Evolutionary conservation across 2,888 invertebrate genomes (phyloP).

Genomic region (Stenodera caucasica): DNA sequence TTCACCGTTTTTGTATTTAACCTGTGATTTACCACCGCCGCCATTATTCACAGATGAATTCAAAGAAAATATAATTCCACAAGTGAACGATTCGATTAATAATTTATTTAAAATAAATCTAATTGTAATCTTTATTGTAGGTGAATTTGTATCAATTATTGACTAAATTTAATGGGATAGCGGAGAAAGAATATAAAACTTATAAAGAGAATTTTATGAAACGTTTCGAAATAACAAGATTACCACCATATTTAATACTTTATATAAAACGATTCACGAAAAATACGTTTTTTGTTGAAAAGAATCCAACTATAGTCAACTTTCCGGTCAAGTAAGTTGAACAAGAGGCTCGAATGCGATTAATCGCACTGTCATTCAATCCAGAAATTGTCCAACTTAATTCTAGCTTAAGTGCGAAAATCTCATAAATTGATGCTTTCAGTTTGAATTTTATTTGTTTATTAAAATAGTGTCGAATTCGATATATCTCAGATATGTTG

Average conservation of each 20-base stretch:
- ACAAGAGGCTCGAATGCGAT: too few species aligned
- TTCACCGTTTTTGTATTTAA: conserved; percentile 93
- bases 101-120: too few species aligned
- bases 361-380: conserved; percentile 6
- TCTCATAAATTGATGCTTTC: too few species aligned
- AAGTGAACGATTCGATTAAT: too few species aligned
- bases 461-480: too few species aligned
- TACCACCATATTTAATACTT: conserved; percentile 93
- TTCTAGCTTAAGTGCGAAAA: too few species aligned
- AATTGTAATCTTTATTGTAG: conserved; percentile 60
- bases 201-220: conserved; percentile 99
- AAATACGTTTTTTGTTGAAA: conserved; percentile 98
- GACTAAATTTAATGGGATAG: conserved; percentile 93
- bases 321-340: conserved; percentile 94
- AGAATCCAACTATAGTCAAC: conserved; percentile 99
- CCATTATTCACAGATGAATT: conserved; percentile 97
- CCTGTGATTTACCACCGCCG: conserved; percentile 96
- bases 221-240: conserved; percentile 89
- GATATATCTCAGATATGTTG: too few species aligned
- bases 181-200: conserved; percentile 98
- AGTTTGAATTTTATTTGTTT: too few species aligned
- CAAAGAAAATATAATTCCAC: conserved; percentile 98
- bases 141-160: conserved; percentile 92
- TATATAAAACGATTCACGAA: conserved; percentile 98
- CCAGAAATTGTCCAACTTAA: not conserved